These are phyloP conservation scores for Griposia aprilina DNA, from an alignment of 2,888 invertebrate species.

Conservation along the genomic window DNA sequence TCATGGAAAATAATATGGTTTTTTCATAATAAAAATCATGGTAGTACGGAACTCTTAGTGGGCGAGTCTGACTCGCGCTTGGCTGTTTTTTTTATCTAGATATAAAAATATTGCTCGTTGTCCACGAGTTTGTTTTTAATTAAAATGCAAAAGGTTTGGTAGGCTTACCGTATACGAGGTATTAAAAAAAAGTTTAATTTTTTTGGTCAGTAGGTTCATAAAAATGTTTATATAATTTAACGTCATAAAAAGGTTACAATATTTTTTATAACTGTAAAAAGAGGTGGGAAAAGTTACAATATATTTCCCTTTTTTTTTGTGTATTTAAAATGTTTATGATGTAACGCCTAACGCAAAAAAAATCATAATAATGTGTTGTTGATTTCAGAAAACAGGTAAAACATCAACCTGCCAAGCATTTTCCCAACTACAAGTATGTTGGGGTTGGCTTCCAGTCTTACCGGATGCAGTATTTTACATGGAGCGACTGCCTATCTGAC, in stretches of 20 bases:
- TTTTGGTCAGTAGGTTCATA: not conserved
- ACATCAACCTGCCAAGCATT: not conserved
- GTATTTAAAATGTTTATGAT: not conserved
- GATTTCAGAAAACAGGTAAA: not conserved
- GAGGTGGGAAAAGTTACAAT: not conserved
- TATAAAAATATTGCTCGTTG: constrained; percentile 16
- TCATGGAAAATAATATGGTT: not conserved
- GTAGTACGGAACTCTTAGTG: not conserved
- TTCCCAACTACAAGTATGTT: not conserved
- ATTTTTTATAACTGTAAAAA: not conserved
- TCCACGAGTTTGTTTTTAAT: constrained; percentile 35
- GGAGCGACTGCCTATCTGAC: not conserved
- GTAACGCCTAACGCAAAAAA: not conserved
- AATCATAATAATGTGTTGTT: too few relatives aligned
- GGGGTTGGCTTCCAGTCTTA: not conserved
- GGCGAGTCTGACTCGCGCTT: not conserved
- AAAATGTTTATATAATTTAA: too few relatives aligned
- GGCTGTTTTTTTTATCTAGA: constrained; percentile 15
- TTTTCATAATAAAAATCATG: not conserved
- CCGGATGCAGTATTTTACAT: not conserved
- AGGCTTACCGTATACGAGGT: not conserved
- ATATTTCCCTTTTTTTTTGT: not conserved
- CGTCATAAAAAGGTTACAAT: not conserved
- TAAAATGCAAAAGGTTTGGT: constrained; percentile 29
- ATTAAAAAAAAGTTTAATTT: not conserved